Evolutionary conservation across 2,888 invertebrate species (phyloP).

Genomic region (Acronicta leporina): DNA sequence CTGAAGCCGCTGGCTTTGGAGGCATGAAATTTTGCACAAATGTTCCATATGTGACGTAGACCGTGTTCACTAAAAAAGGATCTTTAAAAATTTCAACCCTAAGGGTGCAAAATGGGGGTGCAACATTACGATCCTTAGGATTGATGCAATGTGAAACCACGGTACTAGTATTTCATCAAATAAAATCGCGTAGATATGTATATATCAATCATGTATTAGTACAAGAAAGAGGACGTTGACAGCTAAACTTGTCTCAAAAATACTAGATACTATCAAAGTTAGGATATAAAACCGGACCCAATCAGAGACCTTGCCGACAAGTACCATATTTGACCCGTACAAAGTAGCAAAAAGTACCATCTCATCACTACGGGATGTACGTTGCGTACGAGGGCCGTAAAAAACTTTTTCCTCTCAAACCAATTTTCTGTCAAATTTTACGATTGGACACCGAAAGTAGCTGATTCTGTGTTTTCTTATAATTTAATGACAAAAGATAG

Average conservation of each 20-base stretch:
- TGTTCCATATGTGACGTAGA: too few species aligned
- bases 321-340: conserved; percentile 7
- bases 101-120: too few species aligned
- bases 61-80: too few species aligned
- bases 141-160: too few species aligned
- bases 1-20: too few species aligned
- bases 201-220: too few species aligned
- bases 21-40: too few species aligned
- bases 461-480: conserved; percentile 15
- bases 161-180: too few species aligned
- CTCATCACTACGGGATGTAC: conserved; percentile 40
- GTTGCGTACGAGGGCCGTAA: conserved; percentile 35
- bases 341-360: conserved; percentile 14
- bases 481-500: conserved; percentile 1
- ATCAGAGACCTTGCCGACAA: conserved; percentile 4
- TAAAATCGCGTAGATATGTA: too few species aligned
- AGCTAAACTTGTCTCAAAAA: background rate
- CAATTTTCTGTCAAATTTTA: conserved; percentile 51
- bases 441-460: conserved; percentile 32
- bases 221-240: background rate
- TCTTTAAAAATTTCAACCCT: too few species aligned
- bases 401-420: conserved; percentile 41
- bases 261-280: conserved; percentile 4
- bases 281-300: conserved; percentile 13
- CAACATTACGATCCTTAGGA: too few species aligned